phyloP scores from a whole-genome alignment of 2,888 invertebrate species.

The Tipula helvola region DNA sequence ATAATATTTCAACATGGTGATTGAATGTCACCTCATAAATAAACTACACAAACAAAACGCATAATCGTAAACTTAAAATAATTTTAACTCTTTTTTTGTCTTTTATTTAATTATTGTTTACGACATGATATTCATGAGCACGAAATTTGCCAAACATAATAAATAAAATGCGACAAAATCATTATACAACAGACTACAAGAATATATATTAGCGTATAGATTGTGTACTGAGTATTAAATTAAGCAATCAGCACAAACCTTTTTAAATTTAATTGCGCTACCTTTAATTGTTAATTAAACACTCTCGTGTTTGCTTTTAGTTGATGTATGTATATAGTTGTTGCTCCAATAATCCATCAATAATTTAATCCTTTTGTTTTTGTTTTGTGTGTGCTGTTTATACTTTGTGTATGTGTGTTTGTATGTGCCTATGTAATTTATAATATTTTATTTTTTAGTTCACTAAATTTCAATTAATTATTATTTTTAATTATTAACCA shows the following conservation, averaged over 20 bases:
- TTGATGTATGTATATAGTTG: neutral
- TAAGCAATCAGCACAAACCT: neutral
- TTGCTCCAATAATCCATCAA: neutral
- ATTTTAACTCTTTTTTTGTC: neutral
- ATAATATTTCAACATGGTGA: neutral
- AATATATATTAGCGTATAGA: neutral
- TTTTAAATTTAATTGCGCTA: neutral
- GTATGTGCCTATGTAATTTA: neutral
- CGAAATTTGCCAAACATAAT: neutral
- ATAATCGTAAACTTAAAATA: neutral
- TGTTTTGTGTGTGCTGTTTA: neutral
- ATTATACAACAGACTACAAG: neutral
- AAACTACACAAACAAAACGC: neutral
- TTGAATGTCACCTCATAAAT: neutral
- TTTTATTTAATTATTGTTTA: neutral
- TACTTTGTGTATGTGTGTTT: neutral
- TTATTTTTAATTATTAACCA: neutral
- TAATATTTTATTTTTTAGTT: neutral
- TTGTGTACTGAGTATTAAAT: neutral
- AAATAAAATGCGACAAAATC: neutral
- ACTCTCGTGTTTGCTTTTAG: neutral
- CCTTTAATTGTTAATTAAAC: neutral
- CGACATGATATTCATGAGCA: neutral
- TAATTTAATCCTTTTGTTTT: neutral
- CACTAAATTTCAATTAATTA: neutral